Evolutionary conservation across 2,888 invertebrate genomes (phyloP), one percentile per base, ranked within the genome.

Genomic region (Lasioglossum marginatum): DNA sequence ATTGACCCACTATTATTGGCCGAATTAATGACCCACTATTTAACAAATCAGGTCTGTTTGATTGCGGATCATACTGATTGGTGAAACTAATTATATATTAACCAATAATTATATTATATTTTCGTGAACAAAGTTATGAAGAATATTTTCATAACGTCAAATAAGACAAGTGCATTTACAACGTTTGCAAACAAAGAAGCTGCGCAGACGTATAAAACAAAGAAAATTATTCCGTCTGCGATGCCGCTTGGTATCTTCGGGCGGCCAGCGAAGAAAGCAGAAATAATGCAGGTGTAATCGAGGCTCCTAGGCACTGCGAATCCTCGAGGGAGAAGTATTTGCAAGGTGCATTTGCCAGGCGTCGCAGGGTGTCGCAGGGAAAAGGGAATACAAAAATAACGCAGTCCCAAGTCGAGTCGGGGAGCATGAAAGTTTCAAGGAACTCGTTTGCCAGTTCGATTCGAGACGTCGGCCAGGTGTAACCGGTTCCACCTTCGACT

Each of bases 391-490:
- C 81, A 85, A 87, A 85, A 88, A 85, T 85, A 88, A 88, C 70
- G 77, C 74, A 73, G 77, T 71, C 82, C 60, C 77, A 31, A 40
- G 75, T 34, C 89, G 71, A 72, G 63, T 48, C 60, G 82, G 74
- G 57, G 31, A 19, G 84, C 85, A 88, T 86, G 88, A 89, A 90
- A 90, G 81, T 88, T 91, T 89, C 82, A 82, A 83, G 80, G 73
- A 89, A 88, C 87, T 89, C 82, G 85, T 86, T 88, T 73, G 85
- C 87, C 66, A 71, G 83, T 87, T 88, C 87, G 87, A 86, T 87
- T 84, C 81, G 71, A 79, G 74, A 60, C 85, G 79, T 79, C 81
- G 34, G 66, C 66, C 66, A 66, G 66, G 66, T 66, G 66, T 66
- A 34, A 63, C 63, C 6, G 63, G 63, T 31, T 63, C 16, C 31